Conservation (phyloP, 2,113 vertebrate genomes). For the Pan troglodytes region NHGRI_mPanTro3-v2.1_pri NC_072398.2:198087001-198087500, state of each 20-base stretch:
- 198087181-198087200: background rate
- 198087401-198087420: background rate
- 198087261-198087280: slow-evolving; percentile 58
- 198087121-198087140: slow-evolving; percentile 79
- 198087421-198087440: background rate
- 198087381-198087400: background rate
- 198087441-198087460: rapidly evolving
- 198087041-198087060: slow-evolving; percentile 75
- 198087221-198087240: background rate
- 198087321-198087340: slow-evolving; percentile 59
- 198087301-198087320: slow-evolving; percentile 66
- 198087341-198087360: slow-evolving; percentile 60
- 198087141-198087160: slow-evolving; percentile 33
- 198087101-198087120: slow-evolving; percentile 80
- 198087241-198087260: slow-evolving; percentile 6
- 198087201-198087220: background rate
- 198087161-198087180: slow-evolving; percentile 23
- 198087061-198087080: slow-evolving; percentile 86
- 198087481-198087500: background rate
- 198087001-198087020: background rate
- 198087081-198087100: slow-evolving; percentile 73
- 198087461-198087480: background rate
- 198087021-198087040: slow-evolving; percentile 49
- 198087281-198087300: slow-evolving; percentile 73
- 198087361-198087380: slow-evolving; percentile 35